Conservation (phyloP, 1,140 invertebrate species). For the Apis laboriosa region DNA sequence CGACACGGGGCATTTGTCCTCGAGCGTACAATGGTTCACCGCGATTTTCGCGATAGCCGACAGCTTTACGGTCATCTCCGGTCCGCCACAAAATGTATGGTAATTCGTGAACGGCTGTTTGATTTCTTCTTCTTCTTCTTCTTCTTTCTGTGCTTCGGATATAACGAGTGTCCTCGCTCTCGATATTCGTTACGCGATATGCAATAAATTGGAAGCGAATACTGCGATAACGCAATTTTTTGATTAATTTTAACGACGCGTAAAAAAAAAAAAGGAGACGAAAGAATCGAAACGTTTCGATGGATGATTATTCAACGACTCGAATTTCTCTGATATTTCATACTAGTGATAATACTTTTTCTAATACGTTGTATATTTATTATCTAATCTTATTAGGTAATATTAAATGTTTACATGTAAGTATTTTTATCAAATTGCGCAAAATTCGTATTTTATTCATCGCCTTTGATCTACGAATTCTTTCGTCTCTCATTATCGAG, state of each 20-base stretch:
- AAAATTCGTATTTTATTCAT: not conserved
- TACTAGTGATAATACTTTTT: no score
- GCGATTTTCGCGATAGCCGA: constrained; percentile 46
- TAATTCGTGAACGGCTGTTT: constrained; percentile 27
- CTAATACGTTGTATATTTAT: not conserved
- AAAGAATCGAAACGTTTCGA: no score
- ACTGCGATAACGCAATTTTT: no score
- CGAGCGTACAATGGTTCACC: constrained; percentile 26
- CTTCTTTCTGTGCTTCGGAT: no score
- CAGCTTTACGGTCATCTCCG: constrained; percentile 54
- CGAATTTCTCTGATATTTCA: no score
- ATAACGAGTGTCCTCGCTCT: no score
- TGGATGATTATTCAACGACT: no score
- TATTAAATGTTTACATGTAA: no score
- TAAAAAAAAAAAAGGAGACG: no score
- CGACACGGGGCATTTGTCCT: constrained; percentile 25
- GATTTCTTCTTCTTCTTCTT: constrained; percentile 8
- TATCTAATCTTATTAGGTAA: not conserved
- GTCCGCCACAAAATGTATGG: constrained; percentile 21
- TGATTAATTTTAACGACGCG: no score
- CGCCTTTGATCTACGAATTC: not conserved
- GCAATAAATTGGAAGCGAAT: no score
- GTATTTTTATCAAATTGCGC: not conserved
- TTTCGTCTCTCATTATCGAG: not conserved
- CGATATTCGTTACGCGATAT: no score